Base-by-base conservation (phyloP, 2,888 invertebrate species). In the Chaetoderma sp. region DNA sequence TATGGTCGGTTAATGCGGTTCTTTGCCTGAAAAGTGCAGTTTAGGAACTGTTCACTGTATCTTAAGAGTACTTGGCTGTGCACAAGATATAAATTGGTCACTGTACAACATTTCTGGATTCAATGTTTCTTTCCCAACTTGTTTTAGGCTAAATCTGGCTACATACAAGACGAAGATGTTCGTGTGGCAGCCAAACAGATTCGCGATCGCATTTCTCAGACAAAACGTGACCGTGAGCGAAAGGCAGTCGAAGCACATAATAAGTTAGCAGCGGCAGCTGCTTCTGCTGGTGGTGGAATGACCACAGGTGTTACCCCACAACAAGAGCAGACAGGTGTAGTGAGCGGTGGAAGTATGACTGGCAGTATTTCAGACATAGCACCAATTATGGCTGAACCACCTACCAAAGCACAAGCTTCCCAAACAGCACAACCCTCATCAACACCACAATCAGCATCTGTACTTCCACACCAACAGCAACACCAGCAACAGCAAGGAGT, bases 141-240 rank as follows among this genome's bases (percentile, higher is more conserved):
- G n/a, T 68, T 81, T 10, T 72, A 90, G 91, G 94, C 94, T 39
- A 95, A 95, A 83, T 94, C 95, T 27, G 95, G 96, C 39, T 93
- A 96, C 82, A 94, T 98, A 80, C 93, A 94, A 83, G 97, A 98
- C 83, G 98, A 97, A 84, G 98, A 98, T 86, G 93, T 94, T 0
- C 91, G 94, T 79, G 93, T 94, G 67, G 96, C 98, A 13, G 92
- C 93, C 67, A 95, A 95, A 83, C 91, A 98, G 86, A 90, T 98
- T 71, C 93, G 94, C 86, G 94, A 94, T 28, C 95, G 97, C 85
- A 92, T 95, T 62, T 90, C 91, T 74, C 91, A 92, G 75, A 89
- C 94, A 86, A 83, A 91, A 87, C 89, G 91, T 60, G 90, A 90
- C 64, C 86, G 91, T 70, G 91, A 88, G 66, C 90, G 90, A 67